Evolutionary conservation across 2,113 vertebrate genomes (phyloP), one percentile per base, ranked within the genome.

Genomic region (Sceloporus undulatus): DNA sequence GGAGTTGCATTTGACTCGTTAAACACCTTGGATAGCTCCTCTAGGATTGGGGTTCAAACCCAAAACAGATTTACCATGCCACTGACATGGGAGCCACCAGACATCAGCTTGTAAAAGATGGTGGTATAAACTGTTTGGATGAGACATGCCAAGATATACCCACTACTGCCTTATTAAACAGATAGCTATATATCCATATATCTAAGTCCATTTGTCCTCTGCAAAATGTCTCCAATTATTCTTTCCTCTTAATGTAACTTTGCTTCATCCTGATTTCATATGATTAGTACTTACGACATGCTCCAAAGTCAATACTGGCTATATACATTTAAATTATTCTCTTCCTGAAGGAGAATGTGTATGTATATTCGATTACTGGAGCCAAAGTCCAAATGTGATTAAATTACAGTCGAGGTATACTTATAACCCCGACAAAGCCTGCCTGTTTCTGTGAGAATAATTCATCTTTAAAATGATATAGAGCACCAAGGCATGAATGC

Each of bases 321-420:
- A 78, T 87, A 82, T 70, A 94, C 90, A 90, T 87, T 94, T 93
- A 95, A 94, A 95, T 94, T 92, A 94, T 95, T 93, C 95, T 94
- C 93, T 95, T 95, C 89, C 93, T 92, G 92, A 90, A 93, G 90
- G 90, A 94, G 91, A 96, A 95, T 92, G 93, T 94, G 92, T 95
- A 95, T 95, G 94, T 95, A 94, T 94, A 96, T 94, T 94, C 91
- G 92, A 96, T 95, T 95, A 93, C 86, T 85, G 0, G 68, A 95
- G 93, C 79, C 92, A 92, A 94, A 94, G 93, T 95, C 93, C 92
- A 92, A 90, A 91, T 91, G 92, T 94, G 95, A 94, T 92, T 94
- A 94, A 92, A 96, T 95, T 95, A 94, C 90, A 0, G 5, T 86
- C 77, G 89, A 91, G 94, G 91, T 93, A 91, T 94, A 88, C 89